These are phyloP conservation scores for Drosophila setifemur DNA, from an alignment of 1,140 invertebrate genomes.

Conservation along the genomic window DNA sequence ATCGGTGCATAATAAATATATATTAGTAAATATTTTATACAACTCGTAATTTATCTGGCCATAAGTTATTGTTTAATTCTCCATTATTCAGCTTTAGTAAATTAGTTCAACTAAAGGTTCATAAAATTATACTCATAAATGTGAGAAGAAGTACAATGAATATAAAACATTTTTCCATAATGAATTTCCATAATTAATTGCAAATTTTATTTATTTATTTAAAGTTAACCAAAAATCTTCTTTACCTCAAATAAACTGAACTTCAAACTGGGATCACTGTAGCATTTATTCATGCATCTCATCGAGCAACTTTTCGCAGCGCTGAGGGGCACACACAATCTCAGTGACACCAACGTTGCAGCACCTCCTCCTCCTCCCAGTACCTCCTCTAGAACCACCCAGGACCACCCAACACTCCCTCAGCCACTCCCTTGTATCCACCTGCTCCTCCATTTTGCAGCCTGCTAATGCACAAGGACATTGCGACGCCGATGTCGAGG, in stretches of 20 bases:
- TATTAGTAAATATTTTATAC: no score
- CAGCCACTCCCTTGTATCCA: background rate
- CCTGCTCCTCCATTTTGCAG: background rate
- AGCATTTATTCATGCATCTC: background rate
- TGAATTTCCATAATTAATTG: background rate
- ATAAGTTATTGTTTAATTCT: no score
- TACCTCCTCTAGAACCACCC: background rate
- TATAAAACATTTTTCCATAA: no score
- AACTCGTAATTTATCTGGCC: no score
- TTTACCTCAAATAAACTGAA: background rate
- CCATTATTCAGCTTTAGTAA: no score
- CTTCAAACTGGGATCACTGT: background rate
- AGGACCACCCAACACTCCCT: background rate
- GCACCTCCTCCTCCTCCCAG: background rate
- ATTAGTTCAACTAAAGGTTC: no score
- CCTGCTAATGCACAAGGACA: constrained; percentile 43
- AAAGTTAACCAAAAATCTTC: background rate
- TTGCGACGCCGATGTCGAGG: constrained; percentile 16
- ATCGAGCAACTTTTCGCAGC: background rate
- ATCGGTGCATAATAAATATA: no score
- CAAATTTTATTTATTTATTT: background rate
- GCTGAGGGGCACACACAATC: background rate
- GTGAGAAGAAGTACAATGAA: no score
- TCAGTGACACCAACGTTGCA: background rate
- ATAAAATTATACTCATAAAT: no score